phyloP scores from a whole-genome alignment of 1,140 invertebrate species.

The Tetramorium alpestre region DNA sequence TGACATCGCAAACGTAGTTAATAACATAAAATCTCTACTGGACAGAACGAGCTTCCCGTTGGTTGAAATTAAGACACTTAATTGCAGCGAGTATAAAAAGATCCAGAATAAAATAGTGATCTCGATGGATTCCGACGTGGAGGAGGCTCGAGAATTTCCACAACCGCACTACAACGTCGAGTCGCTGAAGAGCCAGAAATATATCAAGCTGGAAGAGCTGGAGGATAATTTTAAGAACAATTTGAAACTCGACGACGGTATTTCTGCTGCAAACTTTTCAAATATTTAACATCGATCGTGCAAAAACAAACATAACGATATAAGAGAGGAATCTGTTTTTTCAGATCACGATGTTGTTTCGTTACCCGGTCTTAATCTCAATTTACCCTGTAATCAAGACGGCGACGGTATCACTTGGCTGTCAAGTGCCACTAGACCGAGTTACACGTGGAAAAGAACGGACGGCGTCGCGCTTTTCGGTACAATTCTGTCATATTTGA shows the following conservation, averaged over 20 bases:
- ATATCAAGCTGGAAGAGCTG: slow-evolving; percentile 74
- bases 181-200: slow-evolving; percentile 75
- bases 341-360: slow-evolving; percentile 77
- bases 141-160: slow-evolving; percentile 56
- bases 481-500: slow-evolving; percentile 14
- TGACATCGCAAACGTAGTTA: slow-evolving; percentile 68
- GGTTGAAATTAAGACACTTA: slow-evolving; percentile 69
- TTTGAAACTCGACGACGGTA: slow-evolving; percentile 59
- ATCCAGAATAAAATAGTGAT: slow-evolving; percentile 76
- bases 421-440: slow-evolving; percentile 76
- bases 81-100: slow-evolving; percentile 74
- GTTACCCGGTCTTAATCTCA: slow-evolving; percentile 77
- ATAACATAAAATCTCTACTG: slow-evolving; percentile 70
- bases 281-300: not conserved
- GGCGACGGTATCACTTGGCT: slow-evolving; percentile 76
- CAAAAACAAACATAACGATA: not conserved
- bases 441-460: slow-evolving; percentile 78
- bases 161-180: slow-evolving; percentile 70
- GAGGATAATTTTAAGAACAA: slow-evolving; percentile 67
- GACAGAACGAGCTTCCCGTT: slow-evolving; percentile 68
- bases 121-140: slow-evolving; percentile 58
- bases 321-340: slow-evolving; percentile 9
- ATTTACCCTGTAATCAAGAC: slow-evolving; percentile 78
- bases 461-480: slow-evolving; percentile 75
- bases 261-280: slow-evolving; percentile 14